Base-by-base conservation (phyloP, 2,888 invertebrate species). In the Notodonta dromedarius region DNA sequence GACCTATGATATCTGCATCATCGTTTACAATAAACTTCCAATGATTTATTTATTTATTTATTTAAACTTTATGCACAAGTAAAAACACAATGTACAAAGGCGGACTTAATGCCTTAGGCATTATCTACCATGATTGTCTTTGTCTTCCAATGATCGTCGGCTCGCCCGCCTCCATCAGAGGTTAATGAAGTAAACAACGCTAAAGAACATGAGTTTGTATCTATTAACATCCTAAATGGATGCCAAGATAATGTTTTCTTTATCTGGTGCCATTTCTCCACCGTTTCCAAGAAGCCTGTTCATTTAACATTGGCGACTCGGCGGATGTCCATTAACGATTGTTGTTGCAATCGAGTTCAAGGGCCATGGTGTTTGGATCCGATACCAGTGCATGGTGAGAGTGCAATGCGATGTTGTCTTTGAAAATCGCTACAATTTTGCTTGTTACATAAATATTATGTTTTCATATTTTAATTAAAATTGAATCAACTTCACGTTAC, bases 301-400 rank as follows among this genome's bases (percentile, higher is more conserved):
- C 71, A 71, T 81, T 78, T 74, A 81, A 76, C 73, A 74, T 65
- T 68, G 71, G 71, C 62, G 67, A 61, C 66, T 67, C 72, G 71
- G 74, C 83, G 85, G 85, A 86, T 85, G 76, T 82, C 81, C 80
- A 84, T 85, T 85, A 82, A 80, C 79, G 75, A 76, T 78, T 84
- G 85, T 84, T 86, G 74, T 80, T 84, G 81, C 78, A 58, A 83
- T 79, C 74, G 75, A 74, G 79, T 81, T 82, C 79, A 84, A 81
- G 82, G 78, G 76, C 74, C 76, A 73, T 67, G 66, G 60, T 74
- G 68, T 74, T 77, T 73, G 69, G 63, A 72, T 71, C 70, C 61
- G 71, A 69, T 77, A 74, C 35, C 35, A 5, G 64, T 67, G 58
- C 62, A 64, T 59, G 62, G 50, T 61, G 63, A 63, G 59, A 52